A percentile compares a stretch with the other conserved stretches of the same genome.
Conservation (phyloP, 2,113 vertebrate genomes). For the Centrocercus urophasianus region DNA sequence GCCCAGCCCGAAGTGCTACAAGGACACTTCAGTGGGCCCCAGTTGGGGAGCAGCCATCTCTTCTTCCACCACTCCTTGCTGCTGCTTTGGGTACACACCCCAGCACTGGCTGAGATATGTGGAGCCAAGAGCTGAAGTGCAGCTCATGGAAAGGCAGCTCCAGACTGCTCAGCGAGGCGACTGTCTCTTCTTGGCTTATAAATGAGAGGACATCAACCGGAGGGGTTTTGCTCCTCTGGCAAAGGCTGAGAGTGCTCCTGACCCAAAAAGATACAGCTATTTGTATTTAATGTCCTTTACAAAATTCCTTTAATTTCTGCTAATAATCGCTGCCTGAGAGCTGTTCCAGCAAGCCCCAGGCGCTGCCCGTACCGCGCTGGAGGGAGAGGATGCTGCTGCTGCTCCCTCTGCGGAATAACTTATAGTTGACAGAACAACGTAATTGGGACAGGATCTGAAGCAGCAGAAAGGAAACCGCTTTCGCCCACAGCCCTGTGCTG, state of each 20-base stretch:
- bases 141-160: not conserved
- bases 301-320: slow-evolving; percentile 46
- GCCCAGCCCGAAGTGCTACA: not conserved
- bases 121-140: not conserved
- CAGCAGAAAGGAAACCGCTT: slow-evolving; percentile 23
- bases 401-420: slow-evolving; percentile 30
- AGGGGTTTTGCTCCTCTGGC: not conserved
- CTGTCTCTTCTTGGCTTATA: not conserved
- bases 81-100: not conserved
- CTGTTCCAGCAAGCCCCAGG: not conserved
- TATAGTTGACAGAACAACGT: not conserved
- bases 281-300: slow-evolving; percentile 44
- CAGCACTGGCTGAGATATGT: not conserved
- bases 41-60: not conserved
- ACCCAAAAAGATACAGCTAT: not conserved
- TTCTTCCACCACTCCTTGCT: not conserved
- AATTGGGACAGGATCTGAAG: not conserved
- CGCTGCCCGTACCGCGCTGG: not conserved
- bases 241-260: not conserved
- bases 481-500: not conserved
- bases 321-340: not conserved
- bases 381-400: slow-evolving; percentile 7
- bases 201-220: not conserved
- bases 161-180: not conserved
- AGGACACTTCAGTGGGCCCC: not conserved